Base-by-base conservation (phyloP, 64 coral and sea anemone genomes). In the Stichodactyla mertensii region DNA sequence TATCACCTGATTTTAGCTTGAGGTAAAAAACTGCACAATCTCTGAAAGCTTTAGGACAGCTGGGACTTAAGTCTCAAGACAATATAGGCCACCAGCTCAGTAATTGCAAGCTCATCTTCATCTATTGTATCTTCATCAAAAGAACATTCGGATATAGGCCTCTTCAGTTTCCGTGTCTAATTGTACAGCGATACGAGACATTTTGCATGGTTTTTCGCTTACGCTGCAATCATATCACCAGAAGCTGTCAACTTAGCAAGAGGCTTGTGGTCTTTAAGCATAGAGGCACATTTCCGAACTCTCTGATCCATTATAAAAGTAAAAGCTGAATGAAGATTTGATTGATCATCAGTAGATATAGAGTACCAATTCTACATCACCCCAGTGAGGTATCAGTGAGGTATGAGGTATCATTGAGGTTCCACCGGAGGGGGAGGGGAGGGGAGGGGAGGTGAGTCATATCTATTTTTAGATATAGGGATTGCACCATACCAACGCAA, bases 181-280 rank as follows among this genome's bases (percentile, higher is more conserved):
- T 82, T 89, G 26, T 82, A 67, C 0, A 86, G 51, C 14, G 14
- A 18, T 51, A 58, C 77, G 15, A 89, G 87, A 52, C 87, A 89
- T 80, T 52, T 80, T 13, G 15, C 13, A 82, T 89, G 87, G 56
- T 89, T 67, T 16, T 82, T 64, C 51, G 87, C 87, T 82, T 89
- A 57, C 8, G 51, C 16, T 62, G 87, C 78, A 60, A 89, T 82
- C 78, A 61, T 82, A 82, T 89, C 78, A 10, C 87, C 71, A 5
- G 59, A 55, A 57, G 87, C 78, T 71, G 67, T 27, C 55, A 89
- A 52, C 87, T 89, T 82, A 18, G 55, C 55, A 31, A 82, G 10
- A 24, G 83, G 77, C 26, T 51, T 62, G 55, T 31, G 0, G 61
- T 89, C 78, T 28, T 64, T 8, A 61, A 82, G 24, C 13, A 64